Conservation (phyloP, 2,888 invertebrate species). For the Pachycephus smyrnensis region DNA sequence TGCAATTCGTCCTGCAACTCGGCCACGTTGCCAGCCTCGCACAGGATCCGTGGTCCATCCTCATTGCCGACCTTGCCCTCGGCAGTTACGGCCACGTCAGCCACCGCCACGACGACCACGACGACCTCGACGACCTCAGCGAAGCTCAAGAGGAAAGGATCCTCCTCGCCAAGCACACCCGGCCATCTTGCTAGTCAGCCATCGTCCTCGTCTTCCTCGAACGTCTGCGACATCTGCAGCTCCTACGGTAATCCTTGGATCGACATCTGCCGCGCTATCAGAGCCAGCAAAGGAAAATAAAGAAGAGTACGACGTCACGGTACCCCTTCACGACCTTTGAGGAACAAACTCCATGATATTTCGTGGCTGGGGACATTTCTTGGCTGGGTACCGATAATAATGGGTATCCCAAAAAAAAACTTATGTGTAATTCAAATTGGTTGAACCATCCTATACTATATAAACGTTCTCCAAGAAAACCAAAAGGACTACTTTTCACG, state of each 20-base stretch:
- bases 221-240: conserved; percentile 68
- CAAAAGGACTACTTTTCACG: not conserved
- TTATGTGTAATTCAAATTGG: not conserved
- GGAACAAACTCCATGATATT: not conserved
- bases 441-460: not conserved
- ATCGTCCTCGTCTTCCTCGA: conserved; percentile 59
- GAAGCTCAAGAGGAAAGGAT: conserved; percentile 45
- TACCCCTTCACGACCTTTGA: not conserved
- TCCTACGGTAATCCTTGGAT: conserved; percentile 71
- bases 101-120: conserved; percentile 57
- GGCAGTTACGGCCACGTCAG: conserved; percentile 62
- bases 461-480: not conserved
- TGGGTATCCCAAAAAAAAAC: not conserved
- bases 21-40: conserved; percentile 58
- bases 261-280: conserved; percentile 70
- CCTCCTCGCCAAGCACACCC: conserved; percentile 52
- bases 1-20: conserved; percentile 57
- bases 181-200: conserved; percentile 60
- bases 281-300: conserved; percentile 66
- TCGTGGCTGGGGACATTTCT: not conserved
- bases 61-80: conserved; percentile 67
- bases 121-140: conserved; percentile 12
- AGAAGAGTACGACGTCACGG: not conserved
- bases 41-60: conserved; percentile 55
- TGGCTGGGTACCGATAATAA: not conserved